Conservation (phyloP, 2,797 vertebrate genomes). For the Holocentrus rufus region DNA sequence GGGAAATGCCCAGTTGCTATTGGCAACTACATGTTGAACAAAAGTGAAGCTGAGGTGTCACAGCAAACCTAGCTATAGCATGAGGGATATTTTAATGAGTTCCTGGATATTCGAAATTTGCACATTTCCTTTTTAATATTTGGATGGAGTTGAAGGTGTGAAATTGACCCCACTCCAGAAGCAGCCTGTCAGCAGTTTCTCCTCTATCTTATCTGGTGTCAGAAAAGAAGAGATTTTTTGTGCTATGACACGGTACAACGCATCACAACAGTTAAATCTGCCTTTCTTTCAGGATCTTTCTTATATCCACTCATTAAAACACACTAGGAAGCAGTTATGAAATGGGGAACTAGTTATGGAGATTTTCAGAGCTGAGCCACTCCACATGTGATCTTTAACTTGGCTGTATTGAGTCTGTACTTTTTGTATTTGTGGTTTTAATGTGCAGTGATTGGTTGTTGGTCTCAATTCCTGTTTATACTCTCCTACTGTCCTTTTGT, state of each 20-base stretch:
- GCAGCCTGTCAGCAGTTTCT: not conserved
- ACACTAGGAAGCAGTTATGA: not conserved
- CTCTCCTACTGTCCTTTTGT: constrained; percentile 52
- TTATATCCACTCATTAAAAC: constrained; percentile 9
- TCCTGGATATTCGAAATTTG: constrained; percentile 1
- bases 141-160: not conserved
- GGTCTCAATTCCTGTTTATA: constrained; percentile 51
- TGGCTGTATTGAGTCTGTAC: constrained; percentile 49
- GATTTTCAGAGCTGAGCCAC: not conserved
- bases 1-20: not conserved
- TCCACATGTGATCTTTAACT: constrained; percentile 24
- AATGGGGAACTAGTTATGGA: not conserved
- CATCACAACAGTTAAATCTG: constrained; percentile 21
- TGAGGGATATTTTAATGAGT: not conserved
- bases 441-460: constrained; percentile 52
- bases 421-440: constrained; percentile 61
- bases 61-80: not conserved
- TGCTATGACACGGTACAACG: not conserved
- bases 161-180: not conserved
- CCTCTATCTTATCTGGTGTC: not conserved
- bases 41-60: not conserved
- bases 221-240: constrained; percentile 24
- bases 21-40: constrained; percentile 24
- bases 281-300: constrained; percentile 14
- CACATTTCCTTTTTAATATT: constrained; percentile 9